Evolutionary conservation across 2,113 vertebrate species (phyloP), one percentile per base, ranked within the genome.

Genomic region (Charadrius vociferus): DNA sequence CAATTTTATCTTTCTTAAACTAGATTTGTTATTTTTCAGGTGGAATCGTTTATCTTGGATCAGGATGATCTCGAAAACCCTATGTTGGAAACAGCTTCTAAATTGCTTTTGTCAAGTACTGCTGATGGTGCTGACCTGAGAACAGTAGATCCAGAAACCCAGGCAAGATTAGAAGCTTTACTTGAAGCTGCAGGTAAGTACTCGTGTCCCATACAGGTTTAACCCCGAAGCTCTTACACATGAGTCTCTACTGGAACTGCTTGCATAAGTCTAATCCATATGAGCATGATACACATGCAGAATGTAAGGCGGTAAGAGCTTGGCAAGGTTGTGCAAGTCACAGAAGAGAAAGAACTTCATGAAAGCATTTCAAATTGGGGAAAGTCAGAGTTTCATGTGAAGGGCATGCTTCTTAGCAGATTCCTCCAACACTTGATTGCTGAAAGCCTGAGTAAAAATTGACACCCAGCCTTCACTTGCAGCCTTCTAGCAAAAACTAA

Each of bases 1-100:
- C 39, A 27, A 16, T 49, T 36, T 2, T 1, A 10, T 26, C 4
- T 1, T 39, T 83, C 11, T 86, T 56, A 67, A 78, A 55, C 9
- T 10, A 29, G 2, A 3, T 34, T 2, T 80, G 19, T 79, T 95
- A 1, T 47, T 52, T 94, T 95, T 83, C 95, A 99, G 99, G 99
- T 99, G 98, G 99, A 99, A 93, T 99, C 99, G 3, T 99, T 99
- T 91, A 99, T 99, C 97, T 97, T 99, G 95, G 99, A 99, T 98
- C 99, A 99, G 98, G 99, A 99, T 98, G 99, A 99, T 98, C 98
- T 99, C 8, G 99, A 99, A 98, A 99, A 99, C 98, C 99, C 99
- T 17, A 99, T 99, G 98, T 98, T 99, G 98, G 99, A 99, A 98
- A 99, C 99, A 0, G 99, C 99, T 73, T 99, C 99, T 82, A 99